These are phyloP conservation scores for Platycheirus albimanus DNA, from an alignment of 2,888 invertebrate genomes.

Conservation along the genomic window DNA sequence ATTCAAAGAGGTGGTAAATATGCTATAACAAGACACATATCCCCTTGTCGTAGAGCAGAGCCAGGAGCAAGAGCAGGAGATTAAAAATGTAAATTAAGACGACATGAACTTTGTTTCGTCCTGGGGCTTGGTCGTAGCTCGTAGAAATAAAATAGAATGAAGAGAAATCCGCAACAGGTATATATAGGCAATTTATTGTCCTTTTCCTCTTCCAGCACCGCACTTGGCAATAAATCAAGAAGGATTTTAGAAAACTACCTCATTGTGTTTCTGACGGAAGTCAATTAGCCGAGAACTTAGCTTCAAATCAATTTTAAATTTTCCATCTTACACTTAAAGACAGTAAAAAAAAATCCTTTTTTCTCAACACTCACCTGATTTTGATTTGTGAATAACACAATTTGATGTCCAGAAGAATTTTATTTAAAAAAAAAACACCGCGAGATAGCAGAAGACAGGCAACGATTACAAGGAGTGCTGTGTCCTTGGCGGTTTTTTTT, in stretches of 20 bases:
- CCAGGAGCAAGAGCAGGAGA: slow-evolving; percentile 63
- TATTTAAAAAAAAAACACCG: background rate
- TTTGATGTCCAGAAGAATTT: background rate
- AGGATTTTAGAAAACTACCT: slow-evolving; percentile 34
- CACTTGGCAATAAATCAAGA: slow-evolving; percentile 27
- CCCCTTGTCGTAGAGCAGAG: no score
- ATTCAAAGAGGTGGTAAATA: slow-evolving; percentile 8
- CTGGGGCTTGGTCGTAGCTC: slow-evolving; percentile 7
- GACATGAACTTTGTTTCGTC: slow-evolving; percentile 17
- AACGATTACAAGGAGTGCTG: background rate
- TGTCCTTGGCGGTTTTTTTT: background rate
- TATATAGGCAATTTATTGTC: slow-evolving; percentile 55
- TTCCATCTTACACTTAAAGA: background rate
- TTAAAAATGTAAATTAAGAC: slow-evolving; percentile 61
- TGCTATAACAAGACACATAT: background rate
- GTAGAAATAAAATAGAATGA: background rate
- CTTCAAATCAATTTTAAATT: slow-evolving; percentile 23
- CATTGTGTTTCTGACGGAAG: slow-evolving; percentile 36
- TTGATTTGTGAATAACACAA: background rate
- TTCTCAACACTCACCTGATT: slow-evolving; percentile 12
- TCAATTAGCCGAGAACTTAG: slow-evolving; percentile 52
- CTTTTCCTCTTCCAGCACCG: slow-evolving; percentile 12
- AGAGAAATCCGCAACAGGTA: slow-evolving; percentile 54
- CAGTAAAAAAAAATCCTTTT: background rate
- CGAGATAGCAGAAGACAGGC: background rate